Percentiles rank a stretch among this genome's conserved stretches.
These are phyloP conservation scores for Acleris emargana DNA, from an alignment of 2,888 invertebrate species.

Conservation along the genomic window DNA sequence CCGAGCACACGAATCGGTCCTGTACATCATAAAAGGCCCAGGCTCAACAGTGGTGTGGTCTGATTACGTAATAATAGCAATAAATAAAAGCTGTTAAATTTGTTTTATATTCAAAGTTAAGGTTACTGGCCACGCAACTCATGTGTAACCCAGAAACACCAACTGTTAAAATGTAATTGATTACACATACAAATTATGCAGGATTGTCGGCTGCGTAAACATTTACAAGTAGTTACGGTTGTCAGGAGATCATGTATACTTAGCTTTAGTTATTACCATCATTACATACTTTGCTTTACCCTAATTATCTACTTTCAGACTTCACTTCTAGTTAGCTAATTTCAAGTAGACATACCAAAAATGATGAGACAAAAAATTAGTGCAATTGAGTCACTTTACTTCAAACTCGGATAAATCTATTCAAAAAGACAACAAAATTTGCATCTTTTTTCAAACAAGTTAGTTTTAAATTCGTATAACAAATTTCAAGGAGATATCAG, in stretches of 20 bases:
- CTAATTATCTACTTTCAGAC: no score
- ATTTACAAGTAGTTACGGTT: slow-evolving; percentile 17
- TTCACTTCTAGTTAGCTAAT: no score
- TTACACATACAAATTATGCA: slow-evolving; percentile 25
- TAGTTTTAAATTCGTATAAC: no score
- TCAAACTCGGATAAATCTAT: no score
- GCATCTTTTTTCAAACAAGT: no score
- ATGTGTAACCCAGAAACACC: slow-evolving; percentile 26
- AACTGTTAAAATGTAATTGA: slow-evolving; percentile 33
- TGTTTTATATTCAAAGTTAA: slow-evolving; percentile 32
- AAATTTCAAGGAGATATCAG: no score
- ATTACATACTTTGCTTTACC: no score
- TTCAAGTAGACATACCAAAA: no score
- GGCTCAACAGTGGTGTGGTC: background rate
- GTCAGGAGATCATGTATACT: slow-evolving; percentile 3
- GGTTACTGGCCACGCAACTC: slow-evolving; percentile 28
- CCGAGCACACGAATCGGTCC: background rate
- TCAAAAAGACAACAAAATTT: no score
- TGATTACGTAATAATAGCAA: background rate
- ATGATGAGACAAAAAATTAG: no score
- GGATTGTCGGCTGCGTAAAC: slow-evolving; percentile 30
- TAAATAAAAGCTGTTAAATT: slow-evolving; percentile 7
- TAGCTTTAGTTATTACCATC: no score
- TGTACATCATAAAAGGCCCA: background rate
- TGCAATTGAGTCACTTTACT: no score